Conservation (phyloP, 2,888 invertebrate genomes). For the Venustoraphidia nigricollis region DNA sequence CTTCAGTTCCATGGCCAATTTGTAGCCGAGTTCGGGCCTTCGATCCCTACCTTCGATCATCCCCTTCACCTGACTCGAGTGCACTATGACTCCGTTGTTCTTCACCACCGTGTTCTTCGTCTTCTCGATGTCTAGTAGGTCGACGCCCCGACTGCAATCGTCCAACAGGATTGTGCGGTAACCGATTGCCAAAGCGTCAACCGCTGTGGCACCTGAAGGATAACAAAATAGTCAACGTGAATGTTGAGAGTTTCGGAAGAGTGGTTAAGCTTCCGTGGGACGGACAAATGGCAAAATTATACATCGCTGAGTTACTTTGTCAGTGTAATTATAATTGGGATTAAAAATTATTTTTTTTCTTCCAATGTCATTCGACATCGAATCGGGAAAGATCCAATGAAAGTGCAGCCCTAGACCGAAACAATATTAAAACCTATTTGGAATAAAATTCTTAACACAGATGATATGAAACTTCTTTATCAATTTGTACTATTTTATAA, state of each 20-base stretch:
- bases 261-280: too few relatives aligned
- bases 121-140: slow-evolving; percentile 66
- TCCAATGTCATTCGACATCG: too few relatives aligned
- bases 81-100: slow-evolving; percentile 67
- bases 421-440: too few relatives aligned
- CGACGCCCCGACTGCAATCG: slow-evolving; percentile 82
- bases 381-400: too few relatives aligned
- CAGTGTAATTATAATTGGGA: too few relatives aligned
- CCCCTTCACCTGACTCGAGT: slow-evolving; percentile 62
- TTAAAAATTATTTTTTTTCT: too few relatives aligned
- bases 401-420: too few relatives aligned
- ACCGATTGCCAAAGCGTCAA: slow-evolving; percentile 78
- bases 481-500: too few relatives aligned
- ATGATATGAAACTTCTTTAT: too few relatives aligned
- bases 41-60: slow-evolving; percentile 83
- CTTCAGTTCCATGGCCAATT: slow-evolving; percentile 71
- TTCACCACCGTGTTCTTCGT: slow-evolving; percentile 61
- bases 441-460: too few relatives aligned
- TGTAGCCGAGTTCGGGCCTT: slow-evolving; percentile 75
- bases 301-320: not conserved
- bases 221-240: too few relatives aligned
- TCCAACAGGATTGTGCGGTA: slow-evolving; percentile 80
- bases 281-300: not conserved
- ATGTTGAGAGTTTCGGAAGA: too few relatives aligned
- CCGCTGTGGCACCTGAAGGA: slow-evolving; percentile 62